These are phyloP conservation scores for Caloenas nicobarica DNA, from an alignment of 2,113 vertebrate genomes.

Conservation along the genomic window DNA sequence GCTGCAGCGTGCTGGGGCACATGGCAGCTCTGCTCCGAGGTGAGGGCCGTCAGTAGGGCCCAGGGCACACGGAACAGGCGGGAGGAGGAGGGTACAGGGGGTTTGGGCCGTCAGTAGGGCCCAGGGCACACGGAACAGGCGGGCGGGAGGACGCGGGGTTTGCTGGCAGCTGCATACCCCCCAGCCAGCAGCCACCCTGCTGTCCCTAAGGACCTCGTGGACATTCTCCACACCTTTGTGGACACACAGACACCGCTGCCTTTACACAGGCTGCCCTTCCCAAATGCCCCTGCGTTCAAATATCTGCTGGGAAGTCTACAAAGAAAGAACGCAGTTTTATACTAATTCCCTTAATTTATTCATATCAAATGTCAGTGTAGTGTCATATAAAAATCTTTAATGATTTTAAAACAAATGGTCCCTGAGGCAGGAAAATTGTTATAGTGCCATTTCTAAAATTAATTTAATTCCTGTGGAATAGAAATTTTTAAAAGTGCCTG, in stretches of 20 bases:
- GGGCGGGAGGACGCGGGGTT: too few relatives aligned
- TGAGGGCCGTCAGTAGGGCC: not conserved
- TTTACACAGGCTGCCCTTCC: not conserved
- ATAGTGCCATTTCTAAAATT: conserved; percentile 74
- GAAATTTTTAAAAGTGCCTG: conserved; percentile 40
- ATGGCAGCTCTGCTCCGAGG: fast-evolving
- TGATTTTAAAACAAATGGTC: conserved; percentile 79
- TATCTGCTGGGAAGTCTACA: not conserved
- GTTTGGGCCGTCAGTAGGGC: too few relatives aligned
- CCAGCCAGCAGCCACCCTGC: too few relatives aligned
- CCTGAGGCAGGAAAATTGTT: conserved; percentile 71
- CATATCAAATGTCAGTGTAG: conserved; percentile 73
- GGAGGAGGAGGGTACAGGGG: too few relatives aligned
- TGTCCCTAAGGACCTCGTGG: too few relatives aligned
- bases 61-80: not conserved
- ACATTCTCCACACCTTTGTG: too few relatives aligned
- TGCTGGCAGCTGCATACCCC: too few relatives aligned
- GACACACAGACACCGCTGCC: not conserved
- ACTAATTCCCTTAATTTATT: conserved; percentile 76
- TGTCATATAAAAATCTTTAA: conserved; percentile 73
- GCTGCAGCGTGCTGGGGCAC: not conserved
- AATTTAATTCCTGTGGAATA: conserved; percentile 70
- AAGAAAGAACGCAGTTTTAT: conserved; percentile 42
- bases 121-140: too few relatives aligned
- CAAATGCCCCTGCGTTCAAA: not conserved